Conservation (phyloP, 2,113 vertebrate genomes). For the Leptodactylus fuscus region DNA sequence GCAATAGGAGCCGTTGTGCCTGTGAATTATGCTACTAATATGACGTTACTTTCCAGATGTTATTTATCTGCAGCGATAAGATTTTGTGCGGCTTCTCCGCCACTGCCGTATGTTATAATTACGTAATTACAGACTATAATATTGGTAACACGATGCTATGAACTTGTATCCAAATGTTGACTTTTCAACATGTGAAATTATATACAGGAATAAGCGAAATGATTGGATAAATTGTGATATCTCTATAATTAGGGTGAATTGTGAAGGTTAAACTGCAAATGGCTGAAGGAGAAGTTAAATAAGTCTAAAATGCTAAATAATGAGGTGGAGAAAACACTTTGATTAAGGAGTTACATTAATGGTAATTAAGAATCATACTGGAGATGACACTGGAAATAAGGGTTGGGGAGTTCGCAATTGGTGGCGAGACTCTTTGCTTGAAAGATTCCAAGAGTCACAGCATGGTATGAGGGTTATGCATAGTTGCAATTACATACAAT, state of each 20-base stretch:
- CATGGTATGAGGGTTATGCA: not conserved
- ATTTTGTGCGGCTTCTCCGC: not conserved
- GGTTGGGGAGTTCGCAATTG: not conserved
- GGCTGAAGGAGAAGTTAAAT: not conserved
- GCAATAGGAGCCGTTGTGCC: not conserved
- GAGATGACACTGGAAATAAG: not conserved
- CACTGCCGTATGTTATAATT: not conserved
- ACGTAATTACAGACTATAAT: not conserved
- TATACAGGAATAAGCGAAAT: not conserved
- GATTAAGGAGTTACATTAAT: not conserved
- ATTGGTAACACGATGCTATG: not conserved
- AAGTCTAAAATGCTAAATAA: not conserved
- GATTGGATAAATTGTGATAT: not conserved
- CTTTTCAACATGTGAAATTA: not conserved
- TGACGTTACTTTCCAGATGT: not conserved
- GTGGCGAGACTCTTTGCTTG: not conserved
- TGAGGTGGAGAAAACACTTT: not conserved
- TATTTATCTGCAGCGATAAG: slow-evolving; percentile 23
- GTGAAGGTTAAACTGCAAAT: not conserved
- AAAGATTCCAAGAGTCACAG: not conserved
- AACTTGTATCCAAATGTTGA: not conserved
- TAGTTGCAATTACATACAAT: not conserved
- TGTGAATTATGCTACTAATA: slow-evolving; percentile 21
- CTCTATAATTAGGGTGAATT: not conserved
- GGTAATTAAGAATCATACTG: not conserved